These are phyloP conservation scores for Callosobruchus maculatus DNA, from an alignment of 2,888 invertebrate genomes.

Conservation along the genomic window DNA sequence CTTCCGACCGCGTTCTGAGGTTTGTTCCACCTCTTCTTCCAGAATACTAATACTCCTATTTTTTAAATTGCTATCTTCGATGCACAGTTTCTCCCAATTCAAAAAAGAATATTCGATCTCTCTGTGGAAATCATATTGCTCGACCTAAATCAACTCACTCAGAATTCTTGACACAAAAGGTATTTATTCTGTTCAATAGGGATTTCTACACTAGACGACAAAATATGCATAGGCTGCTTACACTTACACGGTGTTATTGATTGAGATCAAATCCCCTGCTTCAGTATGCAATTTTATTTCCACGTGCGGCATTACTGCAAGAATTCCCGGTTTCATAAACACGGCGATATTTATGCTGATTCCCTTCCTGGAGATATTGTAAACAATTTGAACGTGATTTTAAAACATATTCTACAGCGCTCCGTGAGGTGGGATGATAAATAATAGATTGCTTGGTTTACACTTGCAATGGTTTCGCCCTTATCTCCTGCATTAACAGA, in stretches of 20 bases:
- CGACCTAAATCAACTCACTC: not conserved
- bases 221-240: not conserved
- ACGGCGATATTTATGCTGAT: not conserved
- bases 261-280: not conserved
- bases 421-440: too few species aligned
- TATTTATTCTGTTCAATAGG: not conserved
- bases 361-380: too few species aligned
- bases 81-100: not conserved
- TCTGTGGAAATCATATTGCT: not conserved
- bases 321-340: not conserved
- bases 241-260: not conserved
- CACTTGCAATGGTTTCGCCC: too few species aligned
- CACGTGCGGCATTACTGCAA: not conserved
- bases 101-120: not conserved
- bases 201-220: not conserved
- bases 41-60: slow-evolving; percentile 43
- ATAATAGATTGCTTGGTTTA: too few species aligned
- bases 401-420: too few species aligned
- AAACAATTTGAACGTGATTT: too few species aligned
- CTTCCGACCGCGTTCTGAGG: slow-evolving; percentile 44
- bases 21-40: slow-evolving; percentile 35
- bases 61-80: slow-evolving; percentile 37
- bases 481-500: too few species aligned
- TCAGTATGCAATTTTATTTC: not conserved
- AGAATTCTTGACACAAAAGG: not conserved